phyloP scores from a whole-genome alignment of 2,113 vertebrate species.

The Alethe diademata region DNA sequence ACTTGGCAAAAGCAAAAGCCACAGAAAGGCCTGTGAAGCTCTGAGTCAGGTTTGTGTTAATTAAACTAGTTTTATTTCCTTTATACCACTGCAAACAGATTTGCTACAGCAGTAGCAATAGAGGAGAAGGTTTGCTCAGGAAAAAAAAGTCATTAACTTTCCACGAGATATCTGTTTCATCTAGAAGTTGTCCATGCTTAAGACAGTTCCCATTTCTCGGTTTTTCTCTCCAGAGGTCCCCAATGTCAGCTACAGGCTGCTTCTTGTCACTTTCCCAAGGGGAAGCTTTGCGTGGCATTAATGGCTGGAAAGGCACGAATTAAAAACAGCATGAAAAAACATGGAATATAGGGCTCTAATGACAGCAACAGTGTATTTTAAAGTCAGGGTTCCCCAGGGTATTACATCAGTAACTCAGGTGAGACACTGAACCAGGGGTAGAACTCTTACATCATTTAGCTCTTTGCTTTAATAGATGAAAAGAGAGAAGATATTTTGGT shows the following conservation, averaged over 20 bases:
- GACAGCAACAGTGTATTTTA: slow-evolving; percentile 12
- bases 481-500: background rate
- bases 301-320: background rate
- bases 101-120: background rate
- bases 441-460: slow-evolving; percentile 1
- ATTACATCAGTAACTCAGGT: slow-evolving; percentile 47
- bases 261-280: slow-evolving; percentile 44
- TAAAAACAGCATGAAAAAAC: background rate
- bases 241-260: background rate
- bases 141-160: background rate
- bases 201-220: background rate
- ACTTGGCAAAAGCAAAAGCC: background rate
- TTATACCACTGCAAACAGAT: background rate
- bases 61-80: background rate
- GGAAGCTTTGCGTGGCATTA: slow-evolving; percentile 28
- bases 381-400: slow-evolving; percentile 3
- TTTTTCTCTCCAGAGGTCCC: slow-evolving; percentile 3
- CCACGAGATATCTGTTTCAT: background rate
- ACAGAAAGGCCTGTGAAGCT: background rate
- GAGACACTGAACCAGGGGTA: background rate
- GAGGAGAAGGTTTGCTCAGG: background rate
- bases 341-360: background rate
- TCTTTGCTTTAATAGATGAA: background rate
- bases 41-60: background rate
- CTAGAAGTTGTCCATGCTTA: background rate